These are phyloP conservation scores for Antedon bifida DNA, from an alignment of 35 echinoderm and acorn worm genomes.

Conservation along the genomic window DNA sequence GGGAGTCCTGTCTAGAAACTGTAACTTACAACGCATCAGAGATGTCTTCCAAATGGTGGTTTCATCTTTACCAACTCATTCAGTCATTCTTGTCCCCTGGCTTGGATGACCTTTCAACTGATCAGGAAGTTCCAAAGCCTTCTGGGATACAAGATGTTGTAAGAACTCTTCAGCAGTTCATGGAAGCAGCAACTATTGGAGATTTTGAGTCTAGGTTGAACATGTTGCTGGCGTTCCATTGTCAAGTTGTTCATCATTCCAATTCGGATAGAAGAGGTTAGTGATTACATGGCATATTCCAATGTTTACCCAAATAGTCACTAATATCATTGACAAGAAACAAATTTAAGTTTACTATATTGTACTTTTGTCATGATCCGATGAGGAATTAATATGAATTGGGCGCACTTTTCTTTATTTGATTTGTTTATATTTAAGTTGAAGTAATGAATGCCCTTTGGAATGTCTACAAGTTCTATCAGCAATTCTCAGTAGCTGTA, in stretches of 20 bases:
- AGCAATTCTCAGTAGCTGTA: slow-evolving; percentile 64
- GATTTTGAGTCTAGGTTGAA: slow-evolving; percentile 48
- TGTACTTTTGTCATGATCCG: no score
- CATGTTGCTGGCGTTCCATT: slow-evolving; percentile 68
- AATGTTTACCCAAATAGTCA: no score
- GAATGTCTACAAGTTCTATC: slow-evolving; percentile 89
- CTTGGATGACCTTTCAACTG: neutral
- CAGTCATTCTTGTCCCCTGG: slow-evolving; percentile 5
- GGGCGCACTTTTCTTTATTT: no score
- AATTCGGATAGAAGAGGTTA: neutral
- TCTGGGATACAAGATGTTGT: slow-evolving; percentile 25
- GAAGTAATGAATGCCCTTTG: slow-evolving; percentile 34
- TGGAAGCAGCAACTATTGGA: slow-evolving; percentile 74
- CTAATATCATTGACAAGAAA: no score
- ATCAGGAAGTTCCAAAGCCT: neutral
- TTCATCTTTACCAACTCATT: slow-evolving; percentile 73
- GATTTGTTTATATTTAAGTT: no score
- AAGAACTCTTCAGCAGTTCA: slow-evolving; percentile 54
- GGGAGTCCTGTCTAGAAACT: slow-evolving; percentile 69
- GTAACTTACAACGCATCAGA: slow-evolving; percentile 47
- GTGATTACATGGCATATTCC: neutral
- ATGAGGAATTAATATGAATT: no score
- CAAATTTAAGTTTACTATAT: no score
- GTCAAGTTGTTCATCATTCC: slow-evolving; percentile 15
- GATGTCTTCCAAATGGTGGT: slow-evolving; percentile 67